phyloP scores from a whole-genome alignment of 2,113 vertebrate species.

The Phrynosoma blainvillii region DNA sequence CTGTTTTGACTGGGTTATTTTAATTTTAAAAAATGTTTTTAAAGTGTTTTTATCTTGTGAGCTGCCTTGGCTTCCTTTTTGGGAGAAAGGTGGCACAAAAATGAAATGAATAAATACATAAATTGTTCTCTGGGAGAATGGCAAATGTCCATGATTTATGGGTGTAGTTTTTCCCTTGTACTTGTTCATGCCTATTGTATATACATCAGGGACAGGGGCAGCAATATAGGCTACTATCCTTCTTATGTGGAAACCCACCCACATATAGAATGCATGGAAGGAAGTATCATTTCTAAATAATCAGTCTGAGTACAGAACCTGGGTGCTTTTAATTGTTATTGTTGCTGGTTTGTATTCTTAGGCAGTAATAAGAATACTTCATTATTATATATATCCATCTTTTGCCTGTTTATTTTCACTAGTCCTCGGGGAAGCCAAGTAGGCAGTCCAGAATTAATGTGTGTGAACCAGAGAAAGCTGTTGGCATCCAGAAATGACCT shows the following conservation, averaged over 20 bases:
- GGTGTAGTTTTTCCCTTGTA: no score
- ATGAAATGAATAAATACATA: no score
- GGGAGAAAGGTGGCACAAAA: no score
- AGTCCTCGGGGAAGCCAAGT: conserved; percentile 25
- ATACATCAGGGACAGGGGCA: no score
- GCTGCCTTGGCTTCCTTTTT: no score
- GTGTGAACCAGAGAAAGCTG: not conserved
- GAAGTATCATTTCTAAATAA: conserved; percentile 30
- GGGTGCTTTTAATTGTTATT: not conserved
- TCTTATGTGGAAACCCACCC: not conserved
- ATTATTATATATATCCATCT: not conserved
- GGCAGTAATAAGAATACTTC: not conserved
- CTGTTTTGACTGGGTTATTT: no score
- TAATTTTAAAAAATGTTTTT: no score
- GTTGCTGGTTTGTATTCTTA: not conserved
- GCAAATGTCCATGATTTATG: no score
- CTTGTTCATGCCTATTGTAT: not conserved
- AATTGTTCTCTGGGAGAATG: no score
- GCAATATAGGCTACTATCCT: no score
- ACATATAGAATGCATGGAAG: no score
- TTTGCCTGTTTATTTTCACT: conserved; percentile 35
- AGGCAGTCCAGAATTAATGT: conserved; percentile 29
- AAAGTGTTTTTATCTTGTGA: no score
- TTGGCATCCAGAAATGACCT: conserved; percentile 19
- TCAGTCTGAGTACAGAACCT: not conserved